A percentile compares a stretch with the other conserved stretches of the same genome.
Conservation (phyloP, 2,113 vertebrate species). For the Lipotes vexillifer region DNA sequence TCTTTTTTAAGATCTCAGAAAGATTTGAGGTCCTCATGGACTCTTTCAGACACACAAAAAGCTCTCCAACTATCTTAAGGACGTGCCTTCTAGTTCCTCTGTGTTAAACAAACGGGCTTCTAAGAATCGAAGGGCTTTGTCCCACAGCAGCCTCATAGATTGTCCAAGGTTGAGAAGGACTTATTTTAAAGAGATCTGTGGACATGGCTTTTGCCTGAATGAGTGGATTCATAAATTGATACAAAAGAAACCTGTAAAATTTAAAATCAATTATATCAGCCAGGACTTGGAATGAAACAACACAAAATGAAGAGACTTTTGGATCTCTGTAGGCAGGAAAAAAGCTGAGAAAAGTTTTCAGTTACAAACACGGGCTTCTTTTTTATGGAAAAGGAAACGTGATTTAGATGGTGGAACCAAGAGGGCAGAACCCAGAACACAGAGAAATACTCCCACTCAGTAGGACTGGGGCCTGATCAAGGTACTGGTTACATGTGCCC, state of each 20-base stretch:
- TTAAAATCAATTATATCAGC: background rate
- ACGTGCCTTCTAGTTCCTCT: background rate
- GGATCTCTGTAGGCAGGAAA: background rate
- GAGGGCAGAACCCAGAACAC: background rate
- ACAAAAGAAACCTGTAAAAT: background rate
- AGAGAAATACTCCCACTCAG: background rate
- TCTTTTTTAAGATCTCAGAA: background rate
- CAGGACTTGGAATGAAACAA: background rate
- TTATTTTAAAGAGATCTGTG: background rate
- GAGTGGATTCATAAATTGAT: background rate
- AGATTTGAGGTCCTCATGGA: background rate
- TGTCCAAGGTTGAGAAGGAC: background rate
- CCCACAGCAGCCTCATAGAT: background rate
- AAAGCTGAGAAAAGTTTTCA: background rate
- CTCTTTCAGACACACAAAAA: background rate
- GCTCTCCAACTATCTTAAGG: background rate
- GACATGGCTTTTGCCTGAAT: background rate
- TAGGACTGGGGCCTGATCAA: background rate
- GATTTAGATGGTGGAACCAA: background rate
- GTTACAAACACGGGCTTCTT: background rate
- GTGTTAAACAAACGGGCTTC: background rate
- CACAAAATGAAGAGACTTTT: background rate
- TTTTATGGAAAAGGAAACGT: background rate
- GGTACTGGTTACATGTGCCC: background rate
- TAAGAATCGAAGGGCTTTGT: background rate